Base-by-base conservation (phyloP, 1,140 invertebrate species). In the Copidosoma floridanum region DNA sequence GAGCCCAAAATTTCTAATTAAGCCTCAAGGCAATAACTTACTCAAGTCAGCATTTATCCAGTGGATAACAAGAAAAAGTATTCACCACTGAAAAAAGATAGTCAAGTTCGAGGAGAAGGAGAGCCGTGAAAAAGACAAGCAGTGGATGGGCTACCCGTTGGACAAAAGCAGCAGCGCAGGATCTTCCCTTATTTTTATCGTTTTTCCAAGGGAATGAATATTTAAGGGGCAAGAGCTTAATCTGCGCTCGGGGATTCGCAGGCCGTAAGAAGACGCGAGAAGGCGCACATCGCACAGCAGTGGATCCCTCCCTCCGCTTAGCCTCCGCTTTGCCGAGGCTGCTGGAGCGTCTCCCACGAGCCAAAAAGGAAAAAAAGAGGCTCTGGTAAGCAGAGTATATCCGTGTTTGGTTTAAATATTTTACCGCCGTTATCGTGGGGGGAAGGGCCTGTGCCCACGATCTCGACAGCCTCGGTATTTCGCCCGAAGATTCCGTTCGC, bases 131-230 rank as follows among this genome's bases (percentile, higher is more conserved):
- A 27, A 6, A 27, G 18, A 60, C 29, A 56, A 59, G 58, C 57
- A 55, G 37, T 54, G 27, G 32, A 20, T 43, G 26, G 12, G 20
- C 21, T 26, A n/a, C n/a, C n/a, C n/a, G 47, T 23, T 16, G 47
- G 47, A 59, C 53, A 41, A 51, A 62, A 54, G 58, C 55, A 27
- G n/a, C n/a, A n/a, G n/a, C n/a, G n/a, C n/a, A 57, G 56, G 44
- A 55, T 59, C 65, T 68, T 73, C 68, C 63, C 65, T 73, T 71
- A 73, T 76, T 76, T 76, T 76, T 75, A 75, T 76, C 74, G 70
- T 76, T 76, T 74, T 75, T 75, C 71, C 68, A 60, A 73, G 66
- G 70, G 67, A 71, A 76, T 76, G 74, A 76, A 76, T 75, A 76
- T 75, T 76, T 75, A 74, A 74, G 71, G 67, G 66, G 61, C 66